phyloP scores from a whole-genome alignment of 2,113 vertebrate genomes.

The Calyptomena viridis region DNA sequence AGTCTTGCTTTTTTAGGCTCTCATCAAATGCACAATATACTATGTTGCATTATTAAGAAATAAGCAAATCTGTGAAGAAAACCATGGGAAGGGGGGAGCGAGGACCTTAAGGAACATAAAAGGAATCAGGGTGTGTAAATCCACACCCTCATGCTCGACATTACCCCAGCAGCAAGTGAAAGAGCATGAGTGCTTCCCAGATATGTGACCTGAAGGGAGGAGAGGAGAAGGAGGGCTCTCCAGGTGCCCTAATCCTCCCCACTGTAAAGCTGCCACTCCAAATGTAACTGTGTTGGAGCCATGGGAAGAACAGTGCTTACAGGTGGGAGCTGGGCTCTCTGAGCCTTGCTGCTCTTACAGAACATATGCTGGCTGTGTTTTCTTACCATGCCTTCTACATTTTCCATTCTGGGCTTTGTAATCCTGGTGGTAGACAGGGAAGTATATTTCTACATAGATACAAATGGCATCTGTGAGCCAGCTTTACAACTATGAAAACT shows the following conservation, averaged over 20 bases:
- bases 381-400: neutral
- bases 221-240: neutral
- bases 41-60: neutral
- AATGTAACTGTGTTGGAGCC: neutral
- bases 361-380: neutral
- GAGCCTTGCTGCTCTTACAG: neutral
- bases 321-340: neutral
- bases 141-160: neutral
- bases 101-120: neutral
- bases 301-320: neutral
- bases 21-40: neutral
- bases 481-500: constrained; percentile 55
- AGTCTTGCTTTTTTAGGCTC: constrained; percentile 47
- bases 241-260: neutral
- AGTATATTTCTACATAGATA: neutral
- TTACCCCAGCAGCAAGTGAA: accelerated
- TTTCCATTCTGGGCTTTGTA: neutral
- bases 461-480: constrained; percentile 17
- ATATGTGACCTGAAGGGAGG: accelerated
- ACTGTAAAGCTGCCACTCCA: neutral
- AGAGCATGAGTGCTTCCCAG: neutral
- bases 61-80: neutral
- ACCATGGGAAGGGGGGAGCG: neutral
- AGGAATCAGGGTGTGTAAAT: neutral
- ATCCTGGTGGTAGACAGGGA: neutral